phyloP scores from a whole-genome alignment of 2,113 vertebrate genomes.

The Corythaixoides concolor region DNA sequence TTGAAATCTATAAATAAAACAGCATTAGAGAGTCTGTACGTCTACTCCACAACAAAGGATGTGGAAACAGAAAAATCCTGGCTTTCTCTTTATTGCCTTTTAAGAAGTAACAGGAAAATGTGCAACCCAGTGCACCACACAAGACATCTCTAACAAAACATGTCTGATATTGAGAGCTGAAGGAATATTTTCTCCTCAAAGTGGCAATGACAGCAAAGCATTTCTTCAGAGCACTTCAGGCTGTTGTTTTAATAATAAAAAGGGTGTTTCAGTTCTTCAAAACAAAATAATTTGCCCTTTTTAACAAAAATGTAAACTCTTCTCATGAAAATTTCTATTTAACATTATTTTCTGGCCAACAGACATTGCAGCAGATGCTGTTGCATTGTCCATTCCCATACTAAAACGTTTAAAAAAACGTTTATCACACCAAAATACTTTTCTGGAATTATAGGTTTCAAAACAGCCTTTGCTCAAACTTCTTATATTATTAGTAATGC shows the following conservation, averaged over 20 bases:
- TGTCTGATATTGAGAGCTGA: background rate
- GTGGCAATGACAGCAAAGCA: background rate
- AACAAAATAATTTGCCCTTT: background rate
- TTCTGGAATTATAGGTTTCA: background rate
- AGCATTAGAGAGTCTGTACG: background rate
- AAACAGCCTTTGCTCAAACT: background rate
- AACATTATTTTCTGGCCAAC: background rate
- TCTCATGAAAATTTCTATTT: background rate
- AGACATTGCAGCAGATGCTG: background rate
- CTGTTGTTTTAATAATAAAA: background rate
- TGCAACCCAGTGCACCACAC: background rate
- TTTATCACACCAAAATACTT: background rate
- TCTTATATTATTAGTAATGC: background rate
- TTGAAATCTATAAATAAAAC: constrained; percentile 15
- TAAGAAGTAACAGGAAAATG: background rate
- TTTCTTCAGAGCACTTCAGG: background rate
- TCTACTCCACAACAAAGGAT: background rate
- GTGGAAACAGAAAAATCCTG: background rate
- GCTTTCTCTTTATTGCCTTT: background rate
- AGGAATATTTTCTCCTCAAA: background rate
- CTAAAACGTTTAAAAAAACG: background rate
- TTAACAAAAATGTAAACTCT: background rate
- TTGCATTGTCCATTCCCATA: background rate
- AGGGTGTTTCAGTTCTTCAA: background rate
- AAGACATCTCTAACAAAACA: background rate